Conservation (phyloP, 2,888 invertebrate genomes). For the Hypomecis atomaria region DNA sequence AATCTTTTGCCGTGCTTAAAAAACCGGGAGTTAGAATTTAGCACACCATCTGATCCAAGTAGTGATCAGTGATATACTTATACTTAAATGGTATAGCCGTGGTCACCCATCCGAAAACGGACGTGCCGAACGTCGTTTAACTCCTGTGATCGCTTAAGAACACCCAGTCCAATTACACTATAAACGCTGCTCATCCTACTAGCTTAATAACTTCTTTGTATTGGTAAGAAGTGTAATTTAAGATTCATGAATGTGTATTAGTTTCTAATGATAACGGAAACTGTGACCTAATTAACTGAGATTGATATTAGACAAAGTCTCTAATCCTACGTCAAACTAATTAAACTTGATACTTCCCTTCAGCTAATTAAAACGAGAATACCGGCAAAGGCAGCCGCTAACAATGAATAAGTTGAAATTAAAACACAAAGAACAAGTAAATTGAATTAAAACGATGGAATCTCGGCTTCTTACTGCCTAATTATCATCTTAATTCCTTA, state of each 20-base stretch:
- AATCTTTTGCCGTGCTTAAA: too few species aligned
- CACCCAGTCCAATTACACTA: too few species aligned
- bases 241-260: conserved; percentile 15
- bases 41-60: too few species aligned
- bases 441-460: conserved; percentile 55
- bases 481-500: conserved; percentile 71
- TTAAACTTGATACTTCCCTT: conserved; percentile 36
- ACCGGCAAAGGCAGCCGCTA: conserved; percentile 43
- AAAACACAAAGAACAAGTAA: conserved; percentile 47
- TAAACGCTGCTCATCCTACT: neutral
- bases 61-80: too few species aligned
- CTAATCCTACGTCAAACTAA: conserved; percentile 34
- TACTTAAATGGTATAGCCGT: too few species aligned
- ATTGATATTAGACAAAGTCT: conserved; percentile 27
- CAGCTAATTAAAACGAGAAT: conserved; percentile 42
- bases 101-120: too few species aligned
- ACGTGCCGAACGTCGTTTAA: too few species aligned
- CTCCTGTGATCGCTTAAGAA: too few species aligned
- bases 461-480: conserved; percentile 56
- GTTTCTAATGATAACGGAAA: conserved; percentile 21
- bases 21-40: too few species aligned
- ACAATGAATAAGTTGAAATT: conserved; percentile 50
- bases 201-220: neutral
- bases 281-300: conserved; percentile 22
- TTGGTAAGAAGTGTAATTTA: neutral